phyloP scores from a whole-genome alignment of 2,797 vertebrate genomes.

The Sternarchorhynchus goeldii region DNA sequence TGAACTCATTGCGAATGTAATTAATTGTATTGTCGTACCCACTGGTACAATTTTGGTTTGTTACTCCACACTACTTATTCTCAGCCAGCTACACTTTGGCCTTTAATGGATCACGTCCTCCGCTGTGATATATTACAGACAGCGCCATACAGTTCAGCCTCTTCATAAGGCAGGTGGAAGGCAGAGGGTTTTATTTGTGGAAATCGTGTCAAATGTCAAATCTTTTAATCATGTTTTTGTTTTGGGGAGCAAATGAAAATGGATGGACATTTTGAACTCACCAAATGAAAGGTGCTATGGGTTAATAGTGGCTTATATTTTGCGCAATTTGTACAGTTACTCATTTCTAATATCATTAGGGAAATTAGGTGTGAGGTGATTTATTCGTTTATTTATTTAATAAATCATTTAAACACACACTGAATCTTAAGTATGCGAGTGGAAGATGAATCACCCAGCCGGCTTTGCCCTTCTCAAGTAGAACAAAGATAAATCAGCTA shows the following conservation, averaged over 20 bases:
- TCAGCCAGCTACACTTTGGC: conserved; percentile 59
- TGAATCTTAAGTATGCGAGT: conserved; percentile 73
- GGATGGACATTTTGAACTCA: conserved; percentile 73
- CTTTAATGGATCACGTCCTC: conserved; percentile 50
- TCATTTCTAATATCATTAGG: conserved; percentile 84
- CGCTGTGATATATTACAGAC: conserved; percentile 64
- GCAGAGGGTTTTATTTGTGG: conserved; percentile 71
- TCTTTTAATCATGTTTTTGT: conserved; percentile 78
- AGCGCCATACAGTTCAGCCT: conserved; percentile 56
- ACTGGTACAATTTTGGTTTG: conserved; percentile 28
- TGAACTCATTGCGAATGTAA: conserved; percentile 50
- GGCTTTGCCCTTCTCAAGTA: conserved; percentile 75
- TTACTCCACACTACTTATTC: conserved; percentile 48
- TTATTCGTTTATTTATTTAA: conserved; percentile 83
- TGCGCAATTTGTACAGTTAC: conserved; percentile 79
- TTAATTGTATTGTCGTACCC: conserved; percentile 58
- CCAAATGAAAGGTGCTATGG: conserved; percentile 73
- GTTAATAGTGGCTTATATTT: conserved; percentile 81
- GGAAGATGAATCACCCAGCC: conserved; percentile 74
- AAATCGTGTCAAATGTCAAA: conserved; percentile 76
- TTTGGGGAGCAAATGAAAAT: conserved; percentile 76
- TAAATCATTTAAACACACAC: conserved; percentile 80
- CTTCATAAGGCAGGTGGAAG: conserved; percentile 65
- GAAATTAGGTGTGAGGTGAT: conserved; percentile 80
- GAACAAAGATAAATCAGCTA: conserved; percentile 81